Conservation (phyloP, 2,888 invertebrate genomes). For the Thumatha senex region DNA sequence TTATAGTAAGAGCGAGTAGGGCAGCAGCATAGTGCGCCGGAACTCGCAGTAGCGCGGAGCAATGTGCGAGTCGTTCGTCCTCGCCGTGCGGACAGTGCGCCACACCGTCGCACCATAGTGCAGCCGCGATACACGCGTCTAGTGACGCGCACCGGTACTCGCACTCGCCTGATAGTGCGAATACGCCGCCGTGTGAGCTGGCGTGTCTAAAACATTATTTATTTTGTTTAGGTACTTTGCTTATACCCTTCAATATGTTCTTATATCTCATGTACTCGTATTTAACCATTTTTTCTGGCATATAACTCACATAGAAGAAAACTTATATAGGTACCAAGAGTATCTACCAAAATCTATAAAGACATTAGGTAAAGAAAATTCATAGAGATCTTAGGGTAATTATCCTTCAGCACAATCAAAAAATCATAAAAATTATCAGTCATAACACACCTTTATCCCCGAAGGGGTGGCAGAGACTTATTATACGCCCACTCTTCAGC, state of each 20-base stretch:
- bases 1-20: conserved; percentile 76
- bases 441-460: too few relatives aligned
- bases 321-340: too few relatives aligned
- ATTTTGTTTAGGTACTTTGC: background rate
- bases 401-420: too few relatives aligned
- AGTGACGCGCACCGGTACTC: conserved; percentile 90
- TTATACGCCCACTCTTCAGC: too few relatives aligned
- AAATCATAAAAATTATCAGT: too few relatives aligned
- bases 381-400: too few relatives aligned
- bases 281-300: too few relatives aligned
- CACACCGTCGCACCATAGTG: conserved; percentile 91
- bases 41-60: conserved; percentile 89
- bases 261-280: background rate
- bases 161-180: conserved; percentile 88
- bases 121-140: conserved; percentile 91
- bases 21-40: conserved; percentile 89
- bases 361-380: too few relatives aligned
- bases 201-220: conserved; percentile 69
- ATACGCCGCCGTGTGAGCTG: conserved; percentile 78
- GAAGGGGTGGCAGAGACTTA: too few relatives aligned
- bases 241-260: background rate
- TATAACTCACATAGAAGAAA: too few relatives aligned
- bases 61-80: conserved; percentile 91
- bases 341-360: too few relatives aligned
- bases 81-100: conserved; percentile 91